phyloP scores from a whole-genome alignment of 1,140 invertebrate genomes.

The Medauroidea extradentata region DNA sequence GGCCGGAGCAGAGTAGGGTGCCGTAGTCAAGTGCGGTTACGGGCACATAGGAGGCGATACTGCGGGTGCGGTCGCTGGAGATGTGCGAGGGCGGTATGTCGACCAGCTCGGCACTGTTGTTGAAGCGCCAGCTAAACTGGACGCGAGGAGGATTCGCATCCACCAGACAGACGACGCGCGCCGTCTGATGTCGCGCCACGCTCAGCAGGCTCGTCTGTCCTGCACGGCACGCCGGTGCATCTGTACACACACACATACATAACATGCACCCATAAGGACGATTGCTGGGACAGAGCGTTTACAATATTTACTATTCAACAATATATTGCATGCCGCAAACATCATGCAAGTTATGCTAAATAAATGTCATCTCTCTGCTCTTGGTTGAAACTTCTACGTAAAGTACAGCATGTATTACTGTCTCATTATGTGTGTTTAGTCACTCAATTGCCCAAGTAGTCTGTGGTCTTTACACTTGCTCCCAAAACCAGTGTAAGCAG shows the following conservation, averaged over 20 bases:
- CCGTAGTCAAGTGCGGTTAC: constrained; percentile 68
- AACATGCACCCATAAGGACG: too few relatives aligned
- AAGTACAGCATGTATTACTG: too few relatives aligned
- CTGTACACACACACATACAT: constrained; percentile 45
- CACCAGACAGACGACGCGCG: constrained; percentile 72
- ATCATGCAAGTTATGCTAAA: too few relatives aligned
- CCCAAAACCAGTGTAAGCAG: too few relatives aligned
- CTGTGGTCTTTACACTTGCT: too few relatives aligned
- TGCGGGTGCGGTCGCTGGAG: constrained; percentile 53
- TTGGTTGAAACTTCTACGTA: too few relatives aligned
- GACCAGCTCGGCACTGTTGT: constrained; percentile 59
- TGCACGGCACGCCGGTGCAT: constrained; percentile 64
- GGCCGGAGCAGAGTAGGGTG: constrained; percentile 63
- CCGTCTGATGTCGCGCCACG: constrained; percentile 70
- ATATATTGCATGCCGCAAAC: too few relatives aligned
- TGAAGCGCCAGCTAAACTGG: constrained; percentile 71
- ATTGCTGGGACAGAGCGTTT: too few relatives aligned
- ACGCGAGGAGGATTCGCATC: constrained; percentile 76
- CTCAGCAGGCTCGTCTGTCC: constrained; percentile 65
- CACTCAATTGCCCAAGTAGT: too few relatives aligned
- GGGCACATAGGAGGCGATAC: constrained; percentile 61
- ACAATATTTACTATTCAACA: too few relatives aligned
- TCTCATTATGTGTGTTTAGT: too few relatives aligned
- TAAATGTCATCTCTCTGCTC: too few relatives aligned
- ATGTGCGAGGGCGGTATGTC: constrained; percentile 59